Percentiles rank a stretch among this genome's conserved stretches.
Conservation (phyloP, 2,797 vertebrate genomes). For the Hozukius guyotensis region DNA sequence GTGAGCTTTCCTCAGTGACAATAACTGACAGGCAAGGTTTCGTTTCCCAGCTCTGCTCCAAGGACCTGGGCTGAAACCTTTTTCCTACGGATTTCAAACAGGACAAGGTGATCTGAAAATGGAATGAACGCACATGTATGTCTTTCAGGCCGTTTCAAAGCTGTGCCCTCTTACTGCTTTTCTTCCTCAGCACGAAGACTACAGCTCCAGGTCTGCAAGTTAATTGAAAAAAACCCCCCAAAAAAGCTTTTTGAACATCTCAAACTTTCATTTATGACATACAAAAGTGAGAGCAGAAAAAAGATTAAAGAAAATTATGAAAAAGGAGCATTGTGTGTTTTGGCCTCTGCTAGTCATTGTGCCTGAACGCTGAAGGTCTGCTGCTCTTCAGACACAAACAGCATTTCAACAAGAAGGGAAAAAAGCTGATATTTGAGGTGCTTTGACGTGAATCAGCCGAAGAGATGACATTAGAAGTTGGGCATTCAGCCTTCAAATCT, state of each 20-base stretch:
- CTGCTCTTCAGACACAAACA: constrained; percentile 34
- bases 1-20: constrained; percentile 53
- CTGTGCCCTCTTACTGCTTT: constrained; percentile 21
- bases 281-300: constrained; percentile 31
- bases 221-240: constrained; percentile 47
- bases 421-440: background rate
- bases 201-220: constrained; percentile 40
- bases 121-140: constrained; percentile 31
- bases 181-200: constrained; percentile 34
- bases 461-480: constrained; percentile 5
- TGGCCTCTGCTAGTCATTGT: constrained; percentile 30
- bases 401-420: constrained; percentile 2
- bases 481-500: background rate
- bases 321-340: constrained; percentile 27
- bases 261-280: constrained; percentile 46
- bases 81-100: constrained; percentile 12
- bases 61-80: constrained; percentile 2
- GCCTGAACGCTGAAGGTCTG: constrained; percentile 45
- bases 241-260: constrained; percentile 30
- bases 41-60: constrained; percentile 49
- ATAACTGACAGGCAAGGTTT: constrained; percentile 62
- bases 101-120: constrained; percentile 53
- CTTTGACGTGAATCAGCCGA: constrained; percentile 9
- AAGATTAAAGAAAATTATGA: constrained; percentile 48
- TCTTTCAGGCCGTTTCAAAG: constrained; percentile 38